Evolutionary conservation across 2,888 invertebrate species (phyloP).

Genomic region (Sinopyrophorus schimmeli): DNA sequence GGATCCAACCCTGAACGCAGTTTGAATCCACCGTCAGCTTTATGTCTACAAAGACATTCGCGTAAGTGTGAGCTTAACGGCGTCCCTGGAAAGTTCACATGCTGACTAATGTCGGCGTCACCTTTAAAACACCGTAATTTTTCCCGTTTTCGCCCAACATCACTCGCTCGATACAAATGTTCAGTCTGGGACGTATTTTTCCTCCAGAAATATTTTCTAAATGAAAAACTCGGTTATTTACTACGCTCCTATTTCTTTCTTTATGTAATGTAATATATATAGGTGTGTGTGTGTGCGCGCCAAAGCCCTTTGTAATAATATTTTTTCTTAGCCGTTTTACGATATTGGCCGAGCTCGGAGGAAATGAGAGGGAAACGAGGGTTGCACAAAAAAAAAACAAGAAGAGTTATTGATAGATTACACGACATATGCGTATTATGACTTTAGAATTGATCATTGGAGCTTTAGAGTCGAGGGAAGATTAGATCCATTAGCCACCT

Average conservation of each 20-base stretch:
- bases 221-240: slow-evolving; percentile 37
- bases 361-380: no score
- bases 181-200: slow-evolving; percentile 31
- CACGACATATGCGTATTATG: slow-evolving; percentile 25
- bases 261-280: no score
- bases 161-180: slow-evolving; percentile 36
- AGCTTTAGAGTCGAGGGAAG: slow-evolving; percentile 37
- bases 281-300: no score
- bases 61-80: slow-evolving; percentile 32
- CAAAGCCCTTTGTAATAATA: no score
- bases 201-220: slow-evolving; percentile 36
- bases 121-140: slow-evolving; percentile 41
- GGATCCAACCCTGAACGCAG: slow-evolving; percentile 21
- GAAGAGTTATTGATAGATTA: slow-evolving; percentile 24
- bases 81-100: slow-evolving; percentile 33
- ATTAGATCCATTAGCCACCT: slow-evolving; percentile 47
- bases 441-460: slow-evolving; percentile 38
- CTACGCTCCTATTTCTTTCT: slow-evolving; percentile 28
- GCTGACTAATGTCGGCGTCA: slow-evolving; percentile 40
- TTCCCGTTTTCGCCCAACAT: slow-evolving; percentile 36
- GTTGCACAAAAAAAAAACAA: no score
- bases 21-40: slow-evolving; percentile 29
- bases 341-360: no score
- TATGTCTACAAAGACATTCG: slow-evolving; percentile 32
- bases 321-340: no score